Percentiles rank a stretch among this genome's conserved stretches.
These are phyloP conservation scores for Plectus sambesii DNA, from an alignment of 1,140 invertebrate species.

Conservation along the genomic window DNA sequence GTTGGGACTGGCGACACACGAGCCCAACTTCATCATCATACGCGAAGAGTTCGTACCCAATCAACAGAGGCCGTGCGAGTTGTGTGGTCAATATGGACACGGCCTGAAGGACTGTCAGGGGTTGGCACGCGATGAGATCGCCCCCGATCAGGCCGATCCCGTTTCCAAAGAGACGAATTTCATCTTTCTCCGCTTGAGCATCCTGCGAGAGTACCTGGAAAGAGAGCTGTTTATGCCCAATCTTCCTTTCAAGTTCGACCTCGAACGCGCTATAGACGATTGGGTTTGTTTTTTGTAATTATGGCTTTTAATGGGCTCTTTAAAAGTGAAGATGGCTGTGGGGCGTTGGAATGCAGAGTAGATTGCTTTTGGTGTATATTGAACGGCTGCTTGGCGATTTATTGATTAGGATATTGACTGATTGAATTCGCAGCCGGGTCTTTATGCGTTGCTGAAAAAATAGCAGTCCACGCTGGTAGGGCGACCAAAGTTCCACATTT, in stretches of 20 bases:
- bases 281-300: constrained; percentile 99
- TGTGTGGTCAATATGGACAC: constrained; percentile 88
- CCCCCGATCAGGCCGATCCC: constrained; percentile 36
- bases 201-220: constrained; percentile 86
- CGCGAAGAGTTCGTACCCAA: constrained; percentile 97
- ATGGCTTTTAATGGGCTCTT: too few species aligned
- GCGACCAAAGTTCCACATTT: too few species aligned
- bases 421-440: too few species aligned
- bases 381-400: too few species aligned
- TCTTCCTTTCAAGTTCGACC: constrained; percentile 66
- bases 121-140: constrained; percentile 20
- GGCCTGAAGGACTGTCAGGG: constrained; percentile 90
- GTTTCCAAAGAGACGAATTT: constrained; percentile 45
- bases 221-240: constrained; percentile 80
- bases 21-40: constrained; percentile 82
- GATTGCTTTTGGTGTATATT: too few species aligned
- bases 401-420: too few species aligned
- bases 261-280: constrained; percentile 78
- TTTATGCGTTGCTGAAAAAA: too few species aligned
- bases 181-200: constrained; percentile 61
- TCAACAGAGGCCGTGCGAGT: constrained; percentile 83
- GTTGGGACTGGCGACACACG: constrained; percentile 93
- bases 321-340: too few species aligned
- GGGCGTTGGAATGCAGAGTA: too few species aligned
- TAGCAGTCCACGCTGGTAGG: too few species aligned